These are phyloP conservation scores for Incurvaria masculella DNA, from an alignment of 2,888 invertebrate species.

Conservation along the genomic window DNA sequence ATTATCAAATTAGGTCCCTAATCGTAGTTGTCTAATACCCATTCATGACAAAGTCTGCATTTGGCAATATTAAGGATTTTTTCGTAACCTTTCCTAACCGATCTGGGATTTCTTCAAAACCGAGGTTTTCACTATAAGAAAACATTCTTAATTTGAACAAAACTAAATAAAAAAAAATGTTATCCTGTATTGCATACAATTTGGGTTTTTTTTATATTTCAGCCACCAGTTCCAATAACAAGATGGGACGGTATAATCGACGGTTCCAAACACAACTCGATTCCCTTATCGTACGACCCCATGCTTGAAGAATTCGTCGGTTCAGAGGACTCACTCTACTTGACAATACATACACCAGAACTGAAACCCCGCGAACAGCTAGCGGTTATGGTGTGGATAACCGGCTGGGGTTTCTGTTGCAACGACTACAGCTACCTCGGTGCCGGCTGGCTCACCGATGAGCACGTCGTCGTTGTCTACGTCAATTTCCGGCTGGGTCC, in stretches of 20 bases:
- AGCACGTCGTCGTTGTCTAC: slow-evolving; percentile 38
- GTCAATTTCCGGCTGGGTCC: slow-evolving; percentile 45
- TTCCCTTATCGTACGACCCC: background rate
- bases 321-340: slow-evolving; percentile 45
- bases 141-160: too few relatives aligned
- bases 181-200: too few relatives aligned
- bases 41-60: too few relatives aligned
- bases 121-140: too few relatives aligned
- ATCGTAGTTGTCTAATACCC: too few relatives aligned
- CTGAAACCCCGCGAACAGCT: slow-evolving; percentile 29
- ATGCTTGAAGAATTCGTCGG: slow-evolving; percentile 20
- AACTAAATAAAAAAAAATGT: too few relatives aligned
- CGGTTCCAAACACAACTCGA: slow-evolving; percentile 17
- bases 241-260: slow-evolving; percentile 31
- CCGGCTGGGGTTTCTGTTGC: slow-evolving; percentile 31
- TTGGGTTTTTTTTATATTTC: too few relatives aligned
- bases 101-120: too few relatives aligned
- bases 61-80: too few relatives aligned
- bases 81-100: too few relatives aligned
- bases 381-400: slow-evolving; percentile 54
- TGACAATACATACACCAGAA: slow-evolving; percentile 35
- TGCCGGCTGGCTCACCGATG: slow-evolving; percentile 30
- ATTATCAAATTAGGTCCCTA: too few relatives aligned
- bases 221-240: slow-evolving; percentile 33
- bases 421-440: slow-evolving; percentile 32